Base-by-base conservation (phyloP, 35 echinoderm and acorn worm species). In the Strongylocentrotus purpuratus region DNA sequence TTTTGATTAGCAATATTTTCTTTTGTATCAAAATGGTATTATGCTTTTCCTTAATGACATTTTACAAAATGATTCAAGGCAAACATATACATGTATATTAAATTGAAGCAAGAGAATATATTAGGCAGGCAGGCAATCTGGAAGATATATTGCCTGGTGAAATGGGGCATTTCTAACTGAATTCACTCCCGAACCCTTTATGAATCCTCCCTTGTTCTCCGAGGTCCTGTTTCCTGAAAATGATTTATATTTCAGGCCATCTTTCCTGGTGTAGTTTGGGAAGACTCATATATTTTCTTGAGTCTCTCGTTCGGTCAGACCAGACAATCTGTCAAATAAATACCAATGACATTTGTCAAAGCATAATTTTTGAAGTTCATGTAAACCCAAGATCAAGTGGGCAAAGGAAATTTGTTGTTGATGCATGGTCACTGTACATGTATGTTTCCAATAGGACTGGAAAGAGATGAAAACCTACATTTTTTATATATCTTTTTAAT, bases 331-430 rank as follows among this genome's bases (percentile, higher is more conserved):
- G 65, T 78, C 65, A 31, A 6, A 78, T 28, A 78, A n/a, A 78
- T 78, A 78, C 65, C 65, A 78, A 28, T n/a, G 65, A 78, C 65
- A 78, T 78, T 78, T 78, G 65, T 78, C 65, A 78, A 78, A 78
- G 65, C 65, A 28, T 28, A 18, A 78, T 78, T 78, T 78, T 78
- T 78, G 25, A 78, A 78, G 65, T 78, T 78, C 25, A 22, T 78
- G 20, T 78, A 78, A 78, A 78, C 65, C 65, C 65, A 22, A 78
- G 20, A 78, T 78, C 28, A 78, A 78, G 20, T 78, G 65, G 28
- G 65, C 22, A n/a, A 78, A 78, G 4, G 0, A 55, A 9, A 55
- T 55, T 55, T 10, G 50, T 55, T 55, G 10, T 55, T 11, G 50
- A 14, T 55, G 50, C 15, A 41, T 50, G 50, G 10, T 14, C 11